Percentiles rank a stretch among this genome's conserved stretches.
phyloP scores from a whole-genome alignment of 2,888 invertebrate species.

The Lacanobia oleracea region DNA sequence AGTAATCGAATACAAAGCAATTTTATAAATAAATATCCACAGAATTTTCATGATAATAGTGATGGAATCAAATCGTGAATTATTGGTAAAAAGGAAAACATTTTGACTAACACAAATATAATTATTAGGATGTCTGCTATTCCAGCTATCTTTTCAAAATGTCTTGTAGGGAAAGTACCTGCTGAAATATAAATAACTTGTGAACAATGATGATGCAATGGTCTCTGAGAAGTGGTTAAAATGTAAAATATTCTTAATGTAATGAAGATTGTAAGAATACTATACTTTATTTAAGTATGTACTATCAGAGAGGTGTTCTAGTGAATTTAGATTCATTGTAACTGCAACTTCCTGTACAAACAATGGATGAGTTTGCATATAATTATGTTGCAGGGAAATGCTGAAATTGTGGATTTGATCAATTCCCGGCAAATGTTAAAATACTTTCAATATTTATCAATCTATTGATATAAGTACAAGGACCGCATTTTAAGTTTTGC shows the following conservation, averaged over 20 bases:
- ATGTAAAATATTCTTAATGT: slow-evolving; percentile 1
- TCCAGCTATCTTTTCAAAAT: background rate
- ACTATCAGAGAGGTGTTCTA: background rate
- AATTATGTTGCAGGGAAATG: too few species aligned
- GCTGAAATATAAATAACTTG: background rate
- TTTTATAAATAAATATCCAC: background rate
- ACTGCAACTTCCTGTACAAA: too few species aligned
- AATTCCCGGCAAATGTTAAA: too few species aligned
- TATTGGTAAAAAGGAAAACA: background rate
- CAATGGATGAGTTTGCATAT: too few species aligned
- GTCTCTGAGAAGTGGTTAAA: slow-evolving; percentile 13
- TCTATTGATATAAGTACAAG: too few species aligned
- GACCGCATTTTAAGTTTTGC: too few species aligned
- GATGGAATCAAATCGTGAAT: background rate
- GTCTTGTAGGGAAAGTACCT: slow-evolving; percentile 13
- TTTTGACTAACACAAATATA: background rate
- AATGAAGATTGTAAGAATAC: background rate
- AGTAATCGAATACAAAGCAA: background rate
- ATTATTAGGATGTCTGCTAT: background rate
- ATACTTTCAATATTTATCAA: too few species aligned
- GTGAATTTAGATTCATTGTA: background rate
- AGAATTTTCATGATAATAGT: background rate
- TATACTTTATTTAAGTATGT: slow-evolving; percentile 1
- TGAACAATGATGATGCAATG: slow-evolving; percentile 2
- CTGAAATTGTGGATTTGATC: too few species aligned